phyloP scores from a whole-genome alignment of 2,113 vertebrate genomes.

The Lepus americanus region DNA sequence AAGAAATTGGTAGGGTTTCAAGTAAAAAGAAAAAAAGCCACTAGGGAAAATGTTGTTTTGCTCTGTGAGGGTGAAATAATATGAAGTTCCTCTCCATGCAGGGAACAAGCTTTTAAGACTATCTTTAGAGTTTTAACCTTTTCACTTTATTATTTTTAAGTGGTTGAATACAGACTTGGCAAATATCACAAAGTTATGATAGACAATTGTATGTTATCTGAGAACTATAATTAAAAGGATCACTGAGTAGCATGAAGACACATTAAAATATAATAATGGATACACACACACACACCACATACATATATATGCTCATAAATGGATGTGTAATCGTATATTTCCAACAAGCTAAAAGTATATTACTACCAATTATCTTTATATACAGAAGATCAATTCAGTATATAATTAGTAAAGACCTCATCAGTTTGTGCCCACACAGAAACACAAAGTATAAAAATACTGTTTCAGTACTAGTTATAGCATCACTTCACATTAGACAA shows the following conservation, averaged over 20 bases:
- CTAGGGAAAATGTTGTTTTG: background rate
- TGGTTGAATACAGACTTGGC: conserved; percentile 32
- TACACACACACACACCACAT: background rate
- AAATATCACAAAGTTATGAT: conserved; percentile 59
- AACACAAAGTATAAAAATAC: too few relatives aligned
- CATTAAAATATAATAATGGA: conserved; percentile 60
- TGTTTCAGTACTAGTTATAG: too few relatives aligned
- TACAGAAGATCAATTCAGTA: too few relatives aligned
- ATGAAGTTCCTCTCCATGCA: conserved; percentile 17
- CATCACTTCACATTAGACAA: too few relatives aligned
- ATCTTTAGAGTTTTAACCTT: conserved; percentile 41
- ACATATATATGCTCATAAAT: background rate
- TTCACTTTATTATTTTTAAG: conserved; percentile 60
- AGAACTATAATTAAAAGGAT: conserved; percentile 68
- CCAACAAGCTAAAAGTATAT: conserved; percentile 52
- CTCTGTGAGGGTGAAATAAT: background rate
- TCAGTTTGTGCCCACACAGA: too few relatives aligned
- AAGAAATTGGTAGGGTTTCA: conserved; percentile 46
- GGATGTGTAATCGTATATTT: background rate
- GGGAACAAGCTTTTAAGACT: conserved; percentile 50
- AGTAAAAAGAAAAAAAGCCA: conserved; percentile 41
- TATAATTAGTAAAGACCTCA: too few relatives aligned
- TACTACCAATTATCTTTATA: too few relatives aligned
- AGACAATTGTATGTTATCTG: conserved; percentile 53
- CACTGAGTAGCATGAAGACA: conserved; percentile 49